These are phyloP conservation scores for Anoplopoma fimbria DNA, from an alignment of 2,113 vertebrate species.

Conservation along the genomic window DNA sequence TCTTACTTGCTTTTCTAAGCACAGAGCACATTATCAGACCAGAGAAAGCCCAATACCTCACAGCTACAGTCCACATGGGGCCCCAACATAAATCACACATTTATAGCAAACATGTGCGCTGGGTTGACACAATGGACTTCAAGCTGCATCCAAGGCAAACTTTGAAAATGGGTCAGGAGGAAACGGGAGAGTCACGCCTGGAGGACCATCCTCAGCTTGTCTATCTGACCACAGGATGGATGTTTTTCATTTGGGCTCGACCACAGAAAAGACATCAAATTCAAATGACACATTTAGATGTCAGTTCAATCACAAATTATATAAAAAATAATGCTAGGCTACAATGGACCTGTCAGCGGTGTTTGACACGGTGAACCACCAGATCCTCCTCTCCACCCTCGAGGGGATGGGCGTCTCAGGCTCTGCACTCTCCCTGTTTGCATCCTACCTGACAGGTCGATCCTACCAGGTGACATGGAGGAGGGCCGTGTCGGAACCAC, in stretches of 20 bases:
- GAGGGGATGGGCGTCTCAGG: too few species aligned
- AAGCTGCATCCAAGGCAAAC: slow-evolving; percentile 59
- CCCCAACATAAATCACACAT: slow-evolving; percentile 62
- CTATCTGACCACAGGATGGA: slow-evolving; percentile 6
- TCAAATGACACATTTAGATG: slow-evolving; percentile 4
- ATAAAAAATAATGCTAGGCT: background rate
- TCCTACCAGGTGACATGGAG: too few species aligned
- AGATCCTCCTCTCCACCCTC: too few species aligned
- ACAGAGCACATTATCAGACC: slow-evolving; percentile 10
- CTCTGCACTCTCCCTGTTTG: too few species aligned
- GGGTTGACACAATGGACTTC: slow-evolving; percentile 30
- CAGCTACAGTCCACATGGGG: slow-evolving; percentile 16
- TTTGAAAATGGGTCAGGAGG: slow-evolving; percentile 66
- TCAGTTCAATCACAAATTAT: background rate
- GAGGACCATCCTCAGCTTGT: slow-evolving; percentile 36
- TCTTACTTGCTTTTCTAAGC: slow-evolving; percentile 10
- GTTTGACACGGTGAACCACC: too few species aligned
- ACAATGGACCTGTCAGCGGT: too few species aligned
- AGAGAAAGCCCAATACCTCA: slow-evolving; percentile 18
- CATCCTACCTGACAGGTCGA: too few species aligned
- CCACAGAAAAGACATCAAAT: background rate
- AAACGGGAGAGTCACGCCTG: slow-evolving; percentile 38
- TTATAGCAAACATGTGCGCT: slow-evolving; percentile 52
- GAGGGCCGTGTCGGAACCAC: too few species aligned
- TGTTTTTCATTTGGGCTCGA: background rate